These are phyloP conservation scores for Cryptotis parvus DNA, from an alignment of 2,113 vertebrate species.

Conservation along the genomic window DNA sequence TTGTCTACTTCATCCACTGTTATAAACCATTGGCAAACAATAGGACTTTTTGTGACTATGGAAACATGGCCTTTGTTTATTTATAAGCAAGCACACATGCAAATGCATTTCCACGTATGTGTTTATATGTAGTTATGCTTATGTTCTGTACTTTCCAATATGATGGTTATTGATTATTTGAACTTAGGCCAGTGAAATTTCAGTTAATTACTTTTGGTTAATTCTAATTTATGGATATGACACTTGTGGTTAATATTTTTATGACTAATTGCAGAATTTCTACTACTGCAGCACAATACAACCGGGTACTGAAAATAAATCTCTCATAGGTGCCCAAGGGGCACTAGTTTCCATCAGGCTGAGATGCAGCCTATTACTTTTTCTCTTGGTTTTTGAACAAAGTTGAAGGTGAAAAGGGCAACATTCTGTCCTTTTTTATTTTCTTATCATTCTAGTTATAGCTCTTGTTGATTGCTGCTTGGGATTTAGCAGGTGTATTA, in stretches of 20 bases:
- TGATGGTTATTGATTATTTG: background rate
- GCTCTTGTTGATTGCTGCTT: background rate
- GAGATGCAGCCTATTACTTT: background rate
- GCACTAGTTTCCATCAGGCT: background rate
- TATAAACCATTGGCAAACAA: background rate
- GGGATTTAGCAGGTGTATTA: background rate
- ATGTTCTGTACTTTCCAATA: background rate
- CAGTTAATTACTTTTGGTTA: background rate
- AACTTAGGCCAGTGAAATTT: background rate
- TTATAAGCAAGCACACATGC: background rate
- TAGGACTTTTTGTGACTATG: background rate
- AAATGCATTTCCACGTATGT: background rate
- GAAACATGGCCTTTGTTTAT: background rate
- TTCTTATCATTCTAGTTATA: background rate
- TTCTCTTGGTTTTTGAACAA: background rate
- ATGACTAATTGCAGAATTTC: background rate
- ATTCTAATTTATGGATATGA: background rate
- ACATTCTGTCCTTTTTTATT: background rate
- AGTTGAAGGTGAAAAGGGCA: background rate
- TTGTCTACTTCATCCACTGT: background rate
- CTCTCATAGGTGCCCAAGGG: background rate
- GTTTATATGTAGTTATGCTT: background rate
- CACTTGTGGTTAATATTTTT: background rate
- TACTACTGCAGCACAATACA: background rate
- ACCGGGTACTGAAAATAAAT: background rate